These are phyloP conservation scores for Thaumetopoea pityocampa DNA, from an alignment of 1,140 invertebrate genomes.

Conservation along the genomic window DNA sequence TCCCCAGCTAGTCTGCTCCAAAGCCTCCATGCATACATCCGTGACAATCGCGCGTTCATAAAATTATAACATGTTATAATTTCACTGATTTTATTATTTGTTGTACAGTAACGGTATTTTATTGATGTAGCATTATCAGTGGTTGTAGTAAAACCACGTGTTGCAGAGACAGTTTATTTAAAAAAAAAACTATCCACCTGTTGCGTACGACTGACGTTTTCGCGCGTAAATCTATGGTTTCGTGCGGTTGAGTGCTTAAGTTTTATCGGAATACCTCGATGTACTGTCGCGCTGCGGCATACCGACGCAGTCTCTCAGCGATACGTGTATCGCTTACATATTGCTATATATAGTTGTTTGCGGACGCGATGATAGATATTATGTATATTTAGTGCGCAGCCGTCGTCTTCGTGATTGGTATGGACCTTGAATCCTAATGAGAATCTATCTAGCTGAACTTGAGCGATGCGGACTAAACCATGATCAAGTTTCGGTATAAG, in stretches of 20 bases:
- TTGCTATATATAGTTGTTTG: constrained; percentile 54
- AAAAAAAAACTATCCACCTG: constrained; percentile 45
- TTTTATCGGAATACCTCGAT: constrained; percentile 24
- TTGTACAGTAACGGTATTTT: too few relatives aligned
- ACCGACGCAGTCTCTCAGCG: constrained; percentile 45
- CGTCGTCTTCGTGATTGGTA: constrained; percentile 52
- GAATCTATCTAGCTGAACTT: constrained; percentile 31
- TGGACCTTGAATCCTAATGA: constrained; percentile 54
- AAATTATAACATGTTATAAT: too few relatives aligned
- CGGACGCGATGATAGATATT: constrained; percentile 37
- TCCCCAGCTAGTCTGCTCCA: constrained; percentile 44
- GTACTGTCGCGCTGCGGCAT: constrained; percentile 36
- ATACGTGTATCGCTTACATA: constrained; percentile 63
- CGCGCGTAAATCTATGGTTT: constrained; percentile 40
- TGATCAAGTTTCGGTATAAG: constrained; percentile 81
- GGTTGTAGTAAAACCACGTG: constrained; percentile 24
- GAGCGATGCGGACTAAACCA: constrained; percentile 61
- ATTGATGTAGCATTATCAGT: constrained; percentile 16
- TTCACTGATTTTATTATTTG: too few relatives aligned
- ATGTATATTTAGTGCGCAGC: constrained; percentile 56
- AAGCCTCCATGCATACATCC: constrained; percentile 39
- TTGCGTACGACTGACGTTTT: constrained; percentile 42
- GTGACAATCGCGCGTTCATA: constrained; percentile 27
- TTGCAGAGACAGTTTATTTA: constrained; percentile 33
- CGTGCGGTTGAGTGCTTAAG: too few relatives aligned